These are phyloP conservation scores for Percopsis transmontana DNA, from an alignment of 2,113 vertebrate species.

Conservation along the genomic window DNA sequence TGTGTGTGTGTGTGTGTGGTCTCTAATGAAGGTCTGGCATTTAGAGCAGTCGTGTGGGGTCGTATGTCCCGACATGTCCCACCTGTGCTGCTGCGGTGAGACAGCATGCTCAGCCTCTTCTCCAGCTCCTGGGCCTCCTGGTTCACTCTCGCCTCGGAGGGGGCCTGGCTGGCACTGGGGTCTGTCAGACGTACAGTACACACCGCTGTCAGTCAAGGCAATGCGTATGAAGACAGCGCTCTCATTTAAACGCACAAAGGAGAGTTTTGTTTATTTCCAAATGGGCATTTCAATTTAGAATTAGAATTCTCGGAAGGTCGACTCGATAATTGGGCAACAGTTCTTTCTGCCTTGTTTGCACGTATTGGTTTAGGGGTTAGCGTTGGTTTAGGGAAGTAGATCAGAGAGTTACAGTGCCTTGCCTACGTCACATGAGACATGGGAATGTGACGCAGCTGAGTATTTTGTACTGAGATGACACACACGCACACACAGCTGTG, in stretches of 20 bases:
- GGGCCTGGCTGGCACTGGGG: constrained; percentile 71
- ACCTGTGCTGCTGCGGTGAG: constrained; percentile 88
- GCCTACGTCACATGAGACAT: background rate
- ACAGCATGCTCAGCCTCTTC: constrained; percentile 90
- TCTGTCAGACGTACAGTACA: constrained; percentile 63
- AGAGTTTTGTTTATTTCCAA: too few relatives aligned
- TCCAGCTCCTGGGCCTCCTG: constrained; percentile 90
- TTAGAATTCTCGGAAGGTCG: too few relatives aligned
- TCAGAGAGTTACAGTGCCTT: background rate
- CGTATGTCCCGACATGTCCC: constrained; percentile 4
- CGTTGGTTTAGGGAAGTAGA: background rate
- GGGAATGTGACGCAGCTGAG: constrained; percentile 13
- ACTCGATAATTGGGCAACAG: background rate
- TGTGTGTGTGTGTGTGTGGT: too few relatives aligned
- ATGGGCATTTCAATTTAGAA: too few relatives aligned
- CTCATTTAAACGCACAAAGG: too few relatives aligned
- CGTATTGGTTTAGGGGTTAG: background rate
- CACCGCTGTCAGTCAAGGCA: background rate
- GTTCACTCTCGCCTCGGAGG: constrained; percentile 83
- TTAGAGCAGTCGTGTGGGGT: background rate
- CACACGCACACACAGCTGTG: constrained; percentile 12
- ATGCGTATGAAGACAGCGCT: background rate
- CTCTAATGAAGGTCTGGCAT: background rate
- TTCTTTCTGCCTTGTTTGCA: background rate
- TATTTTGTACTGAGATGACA: background rate